A percentile compares a stretch with the other conserved stretches of the same genome.
Conservation (phyloP, 2,113 vertebrate species). For the Cepphus grylle region DNA sequence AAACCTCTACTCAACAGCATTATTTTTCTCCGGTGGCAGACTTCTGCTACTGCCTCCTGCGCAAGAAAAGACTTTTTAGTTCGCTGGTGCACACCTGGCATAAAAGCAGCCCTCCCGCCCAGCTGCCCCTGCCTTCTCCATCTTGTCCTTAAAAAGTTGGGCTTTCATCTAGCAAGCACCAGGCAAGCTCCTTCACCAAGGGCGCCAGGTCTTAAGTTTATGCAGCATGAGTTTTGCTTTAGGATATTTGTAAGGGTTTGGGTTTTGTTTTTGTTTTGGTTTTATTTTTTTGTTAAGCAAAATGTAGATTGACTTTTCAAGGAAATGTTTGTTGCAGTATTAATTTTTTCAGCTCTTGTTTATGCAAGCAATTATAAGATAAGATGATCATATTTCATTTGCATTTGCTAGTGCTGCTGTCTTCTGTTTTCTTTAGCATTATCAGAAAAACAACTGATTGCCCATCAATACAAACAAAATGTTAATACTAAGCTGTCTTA, state of each 20-base stretch:
- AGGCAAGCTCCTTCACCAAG: not conserved
- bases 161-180: too few relatives aligned
- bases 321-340: not conserved
- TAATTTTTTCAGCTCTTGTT: not conserved
- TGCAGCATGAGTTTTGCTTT: not conserved
- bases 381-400: not conserved
- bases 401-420: not conserved
- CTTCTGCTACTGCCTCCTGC: too few relatives aligned
- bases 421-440: not conserved
- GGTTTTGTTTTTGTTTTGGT: not conserved
- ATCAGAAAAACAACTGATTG: conserved; percentile 36
- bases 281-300: not conserved
- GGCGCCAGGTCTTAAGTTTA: not conserved
- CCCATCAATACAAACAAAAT: not conserved
- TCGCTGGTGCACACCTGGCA: not conserved
- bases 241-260: not conserved
- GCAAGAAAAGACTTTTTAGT: not conserved
- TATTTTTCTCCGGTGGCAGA: not conserved
- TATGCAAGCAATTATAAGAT: conserved; percentile 33
- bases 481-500: not conserved
- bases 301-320: not conserved
- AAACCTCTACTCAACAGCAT: not conserved
- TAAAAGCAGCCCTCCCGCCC: not conserved
- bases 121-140: not conserved
- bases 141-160: not conserved